Conservation (phyloP, 2,888 invertebrate genomes). For the Leptarthrus brevirostris region DNA sequence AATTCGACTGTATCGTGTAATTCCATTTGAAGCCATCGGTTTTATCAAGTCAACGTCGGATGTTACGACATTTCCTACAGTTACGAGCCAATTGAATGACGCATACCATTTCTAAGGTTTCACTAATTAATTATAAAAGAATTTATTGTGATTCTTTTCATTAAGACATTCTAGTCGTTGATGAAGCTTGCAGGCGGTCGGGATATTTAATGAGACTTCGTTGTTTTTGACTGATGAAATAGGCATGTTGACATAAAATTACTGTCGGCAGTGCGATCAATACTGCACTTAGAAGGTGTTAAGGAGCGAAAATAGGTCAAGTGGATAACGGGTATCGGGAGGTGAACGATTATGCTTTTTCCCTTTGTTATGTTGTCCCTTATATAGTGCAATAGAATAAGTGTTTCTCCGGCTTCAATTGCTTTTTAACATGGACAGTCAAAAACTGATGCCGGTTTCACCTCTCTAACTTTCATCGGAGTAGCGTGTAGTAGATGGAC, state of each 20-base stretch:
- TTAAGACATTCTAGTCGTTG: not conserved
- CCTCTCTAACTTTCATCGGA: too few relatives aligned
- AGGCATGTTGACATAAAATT: not conserved
- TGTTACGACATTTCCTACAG: not conserved
- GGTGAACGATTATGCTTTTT: too few relatives aligned
- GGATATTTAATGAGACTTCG: too few relatives aligned
- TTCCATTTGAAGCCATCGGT: not conserved
- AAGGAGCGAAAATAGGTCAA: slow-evolving; percentile 9
- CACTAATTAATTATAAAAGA: slow-evolving; percentile 10
- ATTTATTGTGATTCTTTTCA: slow-evolving; percentile 29
- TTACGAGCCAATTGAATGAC: not conserved
- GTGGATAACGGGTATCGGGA: too few relatives aligned
- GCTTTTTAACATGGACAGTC: too few relatives aligned
- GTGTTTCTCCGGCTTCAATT: too few relatives aligned
- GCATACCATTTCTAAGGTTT: slow-evolving; percentile 17
- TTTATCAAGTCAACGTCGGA: not conserved
- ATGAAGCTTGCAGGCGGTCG: too few relatives aligned
- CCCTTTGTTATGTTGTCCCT: too few relatives aligned
- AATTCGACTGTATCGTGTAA: not conserved
- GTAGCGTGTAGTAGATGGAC: too few relatives aligned
- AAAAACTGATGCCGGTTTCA: too few relatives aligned
- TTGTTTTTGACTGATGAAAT: too few relatives aligned
- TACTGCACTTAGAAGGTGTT: not conserved
- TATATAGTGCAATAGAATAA: too few relatives aligned
- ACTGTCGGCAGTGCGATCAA: not conserved